Conservation (phyloP, 64 coral and sea anemone genomes). For the Porites australiensis region DNA sequence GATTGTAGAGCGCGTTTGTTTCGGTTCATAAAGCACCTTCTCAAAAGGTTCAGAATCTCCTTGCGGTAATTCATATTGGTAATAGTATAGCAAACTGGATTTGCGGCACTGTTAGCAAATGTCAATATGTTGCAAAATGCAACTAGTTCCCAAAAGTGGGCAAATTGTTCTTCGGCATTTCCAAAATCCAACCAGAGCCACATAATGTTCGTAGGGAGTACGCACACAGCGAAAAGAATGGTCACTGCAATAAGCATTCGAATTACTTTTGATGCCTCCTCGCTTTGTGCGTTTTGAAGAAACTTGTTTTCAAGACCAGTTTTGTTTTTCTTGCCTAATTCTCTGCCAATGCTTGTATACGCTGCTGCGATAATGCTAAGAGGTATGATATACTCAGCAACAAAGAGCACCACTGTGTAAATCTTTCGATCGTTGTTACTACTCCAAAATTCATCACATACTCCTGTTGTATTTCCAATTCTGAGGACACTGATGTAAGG, state of each 20-base stretch:
- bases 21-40: neutral
- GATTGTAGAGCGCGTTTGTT: neutral
- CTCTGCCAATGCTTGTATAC: conserved; percentile 43
- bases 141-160: conserved; percentile 46
- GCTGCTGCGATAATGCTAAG: conserved; percentile 41
- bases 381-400: conserved; percentile 33
- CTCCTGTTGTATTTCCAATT: neutral
- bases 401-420: conserved; percentile 40
- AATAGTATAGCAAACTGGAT: conserved; percentile 51
- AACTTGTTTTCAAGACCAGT: conserved; percentile 13
- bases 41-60: conserved; percentile 16
- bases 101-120: conserved; percentile 49
- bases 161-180: neutral
- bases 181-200: conserved; percentile 65
- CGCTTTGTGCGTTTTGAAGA: conserved; percentile 50
- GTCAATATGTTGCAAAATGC: conserved; percentile 62
- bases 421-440: neutral
- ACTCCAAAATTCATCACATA: conserved; percentile 20
- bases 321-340: conserved; percentile 21
- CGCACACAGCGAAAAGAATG: conserved; percentile 43
- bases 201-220: conserved; percentile 47
- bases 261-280: conserved; percentile 38
- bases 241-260: conserved; percentile 51
- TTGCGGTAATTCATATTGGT: conserved; percentile 48
- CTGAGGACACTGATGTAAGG: conserved; percentile 58